Percentiles rank a stretch among this genome's conserved stretches.
Evolutionary conservation across 2,113 vertebrate genomes (phyloP).

Genomic region (Dinomys branickii): DNA sequence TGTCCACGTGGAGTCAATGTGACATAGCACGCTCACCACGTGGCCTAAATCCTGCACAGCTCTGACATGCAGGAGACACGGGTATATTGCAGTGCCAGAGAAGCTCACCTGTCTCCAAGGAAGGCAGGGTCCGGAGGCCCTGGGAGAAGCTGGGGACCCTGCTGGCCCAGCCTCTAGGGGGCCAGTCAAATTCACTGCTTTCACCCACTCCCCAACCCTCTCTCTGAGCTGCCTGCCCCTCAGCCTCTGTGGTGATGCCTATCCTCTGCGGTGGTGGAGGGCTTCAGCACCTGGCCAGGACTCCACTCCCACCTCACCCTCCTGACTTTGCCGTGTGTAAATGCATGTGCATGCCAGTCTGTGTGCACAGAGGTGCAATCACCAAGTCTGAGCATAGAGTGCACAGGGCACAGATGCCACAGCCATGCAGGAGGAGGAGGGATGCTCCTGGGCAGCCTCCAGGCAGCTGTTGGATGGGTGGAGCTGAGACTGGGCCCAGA

Average conservation of each 20-base stretch:
- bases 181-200: not conserved
- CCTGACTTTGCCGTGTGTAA: not conserved
- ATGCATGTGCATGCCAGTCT: not conserved
- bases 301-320: not conserved
- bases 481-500: not conserved
- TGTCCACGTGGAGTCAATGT: rapidly evolving
- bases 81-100: not conserved
- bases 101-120: not conserved
- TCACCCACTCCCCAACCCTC: not conserved
- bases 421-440: not conserved
- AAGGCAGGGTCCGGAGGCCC: not conserved
- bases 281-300: not conserved
- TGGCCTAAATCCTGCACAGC: not conserved
- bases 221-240: not conserved
- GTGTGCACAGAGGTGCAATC: not conserved
- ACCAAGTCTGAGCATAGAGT: not conserved
- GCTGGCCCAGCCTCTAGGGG: not conserved
- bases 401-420: not conserved
- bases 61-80: not conserved
- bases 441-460: not conserved
- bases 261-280: not conserved
- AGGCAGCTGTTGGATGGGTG: not conserved
- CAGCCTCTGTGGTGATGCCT: not conserved
- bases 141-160: not conserved
- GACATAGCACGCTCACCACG: not conserved